Evolutionary conservation across 1,140 invertebrate species (phyloP), one percentile per base, ranked within the genome.

Genomic region (Drosophila jambulina): DNA sequence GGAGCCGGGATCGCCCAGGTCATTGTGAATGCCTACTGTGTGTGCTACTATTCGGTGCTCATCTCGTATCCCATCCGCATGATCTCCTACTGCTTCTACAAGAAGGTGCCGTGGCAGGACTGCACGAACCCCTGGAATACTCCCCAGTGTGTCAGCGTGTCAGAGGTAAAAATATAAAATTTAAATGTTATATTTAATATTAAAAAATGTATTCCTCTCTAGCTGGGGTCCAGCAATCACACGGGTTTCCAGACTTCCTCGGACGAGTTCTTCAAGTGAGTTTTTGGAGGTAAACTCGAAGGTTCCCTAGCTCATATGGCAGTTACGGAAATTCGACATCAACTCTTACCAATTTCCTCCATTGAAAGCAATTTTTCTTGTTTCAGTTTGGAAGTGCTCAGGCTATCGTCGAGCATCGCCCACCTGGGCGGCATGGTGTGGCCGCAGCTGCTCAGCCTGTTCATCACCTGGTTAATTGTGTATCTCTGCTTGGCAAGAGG

Each of bases 81-180:
- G 94, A 95, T 96, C 57, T 94, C 95, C 23, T 96, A 96, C 76
- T 96, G 96, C 27, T 94, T 96, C 46, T 93, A 88, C 21, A 91
- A 93, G 13, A 95, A 95, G 46, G 94, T 99, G 10, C 98, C 98
- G 0, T 99, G 98, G 98, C 94, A 96, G 25, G 94, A 94, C 69
- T 99, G 98, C 91, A 94, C 96, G 84, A 97, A 99, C 94, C 80
- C 94, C 0, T 99, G 98, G 98, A 99, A 99, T 92, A 97, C 97
- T 0, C 92, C 94, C 1, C 93, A 95, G 32, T 99, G 98, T 86
- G 87, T 94, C 3, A 92, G 36, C 4, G 36, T 58, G 7, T 8
- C 61, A 3, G 12, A 58, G 0, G 82, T 86, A 15, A 54, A 1
- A 13, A 12, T 19, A 6, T 19, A 48, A n/a, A n/a, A n/a, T n/a